Percentiles rank a stretch among this genome's conserved stretches.
phyloP scores from a whole-genome alignment of 1,140 invertebrate genomes.

The Propsilocerus akamusi region DNA sequence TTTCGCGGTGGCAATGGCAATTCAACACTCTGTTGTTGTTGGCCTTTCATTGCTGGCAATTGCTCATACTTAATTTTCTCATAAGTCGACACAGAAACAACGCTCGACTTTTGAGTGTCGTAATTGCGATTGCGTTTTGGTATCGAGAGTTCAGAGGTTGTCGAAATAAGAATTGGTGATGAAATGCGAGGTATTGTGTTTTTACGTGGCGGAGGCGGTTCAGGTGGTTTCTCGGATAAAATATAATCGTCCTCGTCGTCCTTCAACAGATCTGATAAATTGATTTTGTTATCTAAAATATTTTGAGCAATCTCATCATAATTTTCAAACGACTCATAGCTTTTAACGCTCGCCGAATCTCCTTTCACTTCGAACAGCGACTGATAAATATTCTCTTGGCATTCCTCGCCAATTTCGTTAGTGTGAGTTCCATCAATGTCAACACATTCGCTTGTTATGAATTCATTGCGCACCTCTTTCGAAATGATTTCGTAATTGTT shows the following conservation, averaged over 20 bases:
- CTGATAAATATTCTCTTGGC: conserved; percentile 18
- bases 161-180: background rate
- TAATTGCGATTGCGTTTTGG: conserved; percentile 13
- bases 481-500: conserved; percentile 10
- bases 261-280: background rate
- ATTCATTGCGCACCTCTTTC: conserved; percentile 15
- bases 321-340: conserved; percentile 12
- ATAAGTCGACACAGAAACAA: background rate
- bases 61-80: conserved; percentile 11
- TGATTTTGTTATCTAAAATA: conserved; percentile 1
- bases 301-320: conserved; percentile 17
- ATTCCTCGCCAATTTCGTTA: conserved; percentile 16
- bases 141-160: conserved; percentile 14
- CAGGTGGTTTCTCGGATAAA: conserved; percentile 13
- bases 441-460: conserved; percentile 6
- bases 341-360: background rate
- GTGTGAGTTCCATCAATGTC: conserved; percentile 18
- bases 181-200: background rate
- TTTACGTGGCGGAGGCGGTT: conserved; percentile 8
- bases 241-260: conserved; percentile 17
- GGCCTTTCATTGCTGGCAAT: conserved; percentile 5
- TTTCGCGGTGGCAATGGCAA: conserved; percentile 8
- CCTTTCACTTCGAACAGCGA: conserved; percentile 14
- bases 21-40: conserved; percentile 8
- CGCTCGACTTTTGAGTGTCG: background rate